Conservation (phyloP, 2,797 vertebrate genomes). For the Moxostoma hubbsi region DNA sequence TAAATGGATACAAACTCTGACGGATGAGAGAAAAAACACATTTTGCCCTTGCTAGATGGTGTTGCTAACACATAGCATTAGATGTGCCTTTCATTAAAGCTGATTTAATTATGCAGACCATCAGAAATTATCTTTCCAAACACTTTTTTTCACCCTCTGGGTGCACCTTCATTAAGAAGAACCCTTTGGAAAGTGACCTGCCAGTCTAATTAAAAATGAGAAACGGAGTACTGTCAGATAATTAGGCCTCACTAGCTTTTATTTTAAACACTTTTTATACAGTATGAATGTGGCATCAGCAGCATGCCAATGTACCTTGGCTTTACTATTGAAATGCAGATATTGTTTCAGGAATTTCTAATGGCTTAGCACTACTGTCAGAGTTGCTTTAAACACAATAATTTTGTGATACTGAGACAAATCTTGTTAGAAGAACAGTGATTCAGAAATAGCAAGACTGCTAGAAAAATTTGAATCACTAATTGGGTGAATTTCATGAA, state of each 20-base stretch:
- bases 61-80: constrained; percentile 43
- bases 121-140: constrained; percentile 42
- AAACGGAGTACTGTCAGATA: constrained; percentile 59
- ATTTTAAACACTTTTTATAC: constrained; percentile 17
- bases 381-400: too few species aligned
- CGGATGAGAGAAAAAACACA: constrained; percentile 13
- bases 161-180: constrained; percentile 40
- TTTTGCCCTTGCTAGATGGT: constrained; percentile 32
- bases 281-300: background rate
- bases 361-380: background rate
- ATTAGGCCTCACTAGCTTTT: constrained; percentile 44
- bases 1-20: constrained; percentile 36
- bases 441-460: background rate
- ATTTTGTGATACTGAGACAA: background rate
- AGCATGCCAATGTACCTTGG: background rate
- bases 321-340: background rate
- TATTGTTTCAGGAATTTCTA: background rate
- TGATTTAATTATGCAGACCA: constrained; percentile 55
- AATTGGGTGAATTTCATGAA: too few species aligned
- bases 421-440: background rate
- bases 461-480: background rate
- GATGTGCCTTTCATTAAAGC: constrained; percentile 1
- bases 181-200: constrained; percentile 40
- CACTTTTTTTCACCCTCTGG: constrained; percentile 35
- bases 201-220: constrained; percentile 58